phyloP scores from a whole-genome alignment of 2,797 vertebrate genomes.

The Brachymystax lenok region DNA sequence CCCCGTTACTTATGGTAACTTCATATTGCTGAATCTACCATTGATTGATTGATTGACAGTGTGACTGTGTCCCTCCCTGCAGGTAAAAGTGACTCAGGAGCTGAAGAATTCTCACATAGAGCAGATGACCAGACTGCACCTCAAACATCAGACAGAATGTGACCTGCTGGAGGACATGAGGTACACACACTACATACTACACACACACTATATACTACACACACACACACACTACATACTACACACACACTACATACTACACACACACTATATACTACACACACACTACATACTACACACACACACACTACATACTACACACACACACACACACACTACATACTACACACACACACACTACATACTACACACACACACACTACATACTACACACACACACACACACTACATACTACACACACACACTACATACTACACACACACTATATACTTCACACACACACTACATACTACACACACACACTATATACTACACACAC shows the following conservation, averaged over 20 bases:
- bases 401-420: not conserved
- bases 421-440: constrained; percentile 7
- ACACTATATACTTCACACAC: too few species aligned
- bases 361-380: not conserved
- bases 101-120: constrained; percentile 94
- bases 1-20: not conserved
- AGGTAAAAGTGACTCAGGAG: constrained; percentile 99
- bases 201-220: constrained; percentile 29
- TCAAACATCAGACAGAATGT: constrained; percentile 97
- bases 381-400: constrained; percentile 29
- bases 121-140: constrained; percentile 96
- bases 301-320: constrained; percentile 24
- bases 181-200: constrained; percentile 72
- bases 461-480: too few species aligned
- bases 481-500: too few species aligned
- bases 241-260: constrained; percentile 63
- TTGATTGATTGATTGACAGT: not conserved
- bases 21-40: not conserved
- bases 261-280: constrained; percentile 53
- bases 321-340: too few species aligned
- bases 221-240: constrained; percentile 28
- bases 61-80: constrained; percentile 32
- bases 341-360: constrained; percentile 55
- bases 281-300: constrained; percentile 28
- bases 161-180: constrained; percentile 99